Evolutionary conservation across 2,113 vertebrate genomes (phyloP), one percentile per base, ranked within the genome.

Genomic region (Myxocyprinus asiaticus): DNA sequence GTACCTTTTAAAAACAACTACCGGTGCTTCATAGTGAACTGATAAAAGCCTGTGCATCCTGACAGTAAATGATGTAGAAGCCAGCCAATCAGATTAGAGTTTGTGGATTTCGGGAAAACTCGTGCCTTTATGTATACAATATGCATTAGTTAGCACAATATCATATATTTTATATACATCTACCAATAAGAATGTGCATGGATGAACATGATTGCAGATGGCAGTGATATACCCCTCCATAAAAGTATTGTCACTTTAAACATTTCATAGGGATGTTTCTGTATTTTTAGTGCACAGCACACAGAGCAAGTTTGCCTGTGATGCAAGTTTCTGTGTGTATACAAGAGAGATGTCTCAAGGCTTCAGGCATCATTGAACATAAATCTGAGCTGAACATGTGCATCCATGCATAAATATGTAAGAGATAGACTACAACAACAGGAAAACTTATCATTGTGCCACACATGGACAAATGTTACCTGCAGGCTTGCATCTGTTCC

Each of bases 301-400:
- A 71, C 44, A 6, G 6, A 50, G 51, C 47, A 50, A 33, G 67
- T 51, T 51, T 15, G 69, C n/a, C 4, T 0, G n/a, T 47, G 55
- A 61, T 15, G 55, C 45, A 17, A 22, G 47, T 73, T 59, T 11
- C 4, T 11, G 6, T 9, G 59, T 61, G 55, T 61, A 47, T 61
- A 59, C 43, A 73, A 17, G 55, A 72, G 55, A 59, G n/a, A 72
- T 72, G 55, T 72, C 55, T 73, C 59, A 42, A 73, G 47, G 70
- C 43, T 73, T 72, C 55, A 73, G 45, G 70, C 43, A 73, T 59
- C 43, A 42, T 14, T 73, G 43, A 71, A 10, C 68, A 71, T 71
- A 71, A 61, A 59, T 73, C 55, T 61, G 4, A n/a, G 55, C 9
- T 45, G 55, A 72, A 45, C 9, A 61, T 12, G 55, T 59, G 55